A percentile compares a stretch with the other conserved stretches of the same genome.
phyloP scores from a whole-genome alignment of 2,797 vertebrate genomes.

The Leptodactylus fallax region DNA sequence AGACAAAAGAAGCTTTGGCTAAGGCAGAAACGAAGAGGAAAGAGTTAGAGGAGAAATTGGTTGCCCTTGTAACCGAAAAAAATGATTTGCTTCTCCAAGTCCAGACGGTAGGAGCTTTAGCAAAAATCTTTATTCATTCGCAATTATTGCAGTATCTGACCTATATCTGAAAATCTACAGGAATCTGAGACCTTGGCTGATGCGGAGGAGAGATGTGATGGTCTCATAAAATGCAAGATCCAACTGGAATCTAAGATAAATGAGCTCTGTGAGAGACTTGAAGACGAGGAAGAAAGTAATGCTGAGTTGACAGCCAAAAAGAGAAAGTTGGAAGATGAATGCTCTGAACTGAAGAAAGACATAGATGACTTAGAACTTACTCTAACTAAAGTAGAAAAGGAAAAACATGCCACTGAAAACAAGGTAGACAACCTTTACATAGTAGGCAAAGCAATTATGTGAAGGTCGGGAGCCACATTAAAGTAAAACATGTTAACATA shows the following conservation, averaged over 20 bases:
- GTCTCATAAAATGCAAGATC: constrained; percentile 89
- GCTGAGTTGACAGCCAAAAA: constrained; percentile 83
- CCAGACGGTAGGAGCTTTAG: constrained; percentile 70
- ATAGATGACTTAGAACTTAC: constrained; percentile 86
- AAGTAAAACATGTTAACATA: no score
- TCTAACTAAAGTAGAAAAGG: constrained; percentile 83
- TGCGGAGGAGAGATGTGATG: constrained; percentile 88
- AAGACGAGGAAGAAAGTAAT: constrained; percentile 86
- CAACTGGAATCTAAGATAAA: constrained; percentile 87
- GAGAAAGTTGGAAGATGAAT: constrained; percentile 86
- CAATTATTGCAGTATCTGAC: no score
- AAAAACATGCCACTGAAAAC: constrained; percentile 85
- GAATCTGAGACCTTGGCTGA: constrained; percentile 84
- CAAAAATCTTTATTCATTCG: no score
- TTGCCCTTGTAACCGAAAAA: constrained; percentile 75
- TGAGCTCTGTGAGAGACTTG: constrained; percentile 82
- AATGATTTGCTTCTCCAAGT: constrained; percentile 79
- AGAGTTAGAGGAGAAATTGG: constrained; percentile 80
- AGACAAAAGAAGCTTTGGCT: constrained; percentile 75
- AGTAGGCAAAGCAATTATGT: no score
- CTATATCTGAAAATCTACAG: constrained; percentile 53
- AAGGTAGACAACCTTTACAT: constrained; percentile 72
- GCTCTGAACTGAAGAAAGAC: constrained; percentile 84
- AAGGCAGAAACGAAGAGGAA: constrained; percentile 78
- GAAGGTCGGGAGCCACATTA: no score